Evolutionary conservation across 2,888 invertebrate species (phyloP).

Genomic region (Ormyrus rosae): DNA sequence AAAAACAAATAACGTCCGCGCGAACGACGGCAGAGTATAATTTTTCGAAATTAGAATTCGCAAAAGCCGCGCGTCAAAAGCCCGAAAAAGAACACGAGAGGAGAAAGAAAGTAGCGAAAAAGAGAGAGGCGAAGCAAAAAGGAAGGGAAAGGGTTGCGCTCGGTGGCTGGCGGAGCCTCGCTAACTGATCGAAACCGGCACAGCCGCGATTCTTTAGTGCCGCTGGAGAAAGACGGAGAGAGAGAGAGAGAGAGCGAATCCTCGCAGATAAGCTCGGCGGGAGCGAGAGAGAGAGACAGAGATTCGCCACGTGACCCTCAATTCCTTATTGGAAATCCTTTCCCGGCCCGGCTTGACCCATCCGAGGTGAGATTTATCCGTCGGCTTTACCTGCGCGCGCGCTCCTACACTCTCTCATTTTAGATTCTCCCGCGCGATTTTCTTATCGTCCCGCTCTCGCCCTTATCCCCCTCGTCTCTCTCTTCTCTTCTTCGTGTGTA

Average conservation of each 20-base stretch:
- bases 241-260: constrained; percentile 40
- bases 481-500: no score
- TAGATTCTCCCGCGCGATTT: constrained; percentile 38
- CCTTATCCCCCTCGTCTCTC: constrained; percentile 1
- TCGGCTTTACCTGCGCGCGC: constrained; percentile 64
- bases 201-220: constrained; percentile 32
- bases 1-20: no score
- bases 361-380: constrained; percentile 72
- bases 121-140: constrained; percentile 4
- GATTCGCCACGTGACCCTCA: constrained; percentile 64
- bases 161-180: constrained; percentile 25
- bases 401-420: constrained; percentile 20
- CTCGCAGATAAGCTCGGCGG: constrained; percentile 43
- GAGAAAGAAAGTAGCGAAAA: constrained; percentile 2
- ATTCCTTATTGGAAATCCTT: constrained; percentile 68
- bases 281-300: constrained; percentile 49
- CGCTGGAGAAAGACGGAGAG: constrained; percentile 21
- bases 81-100: not conserved
- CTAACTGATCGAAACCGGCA: constrained; percentile 43
- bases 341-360: constrained; percentile 69
- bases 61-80: no score
- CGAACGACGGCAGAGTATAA: no score
- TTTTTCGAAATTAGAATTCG: no score
- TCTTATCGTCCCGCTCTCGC: constrained; percentile 33
- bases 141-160: constrained; percentile 47